Evolutionary conservation across 2,888 invertebrate genomes (phyloP), one percentile per base, ranked within the genome.

Genomic region (Nowickia ferox): DNA sequence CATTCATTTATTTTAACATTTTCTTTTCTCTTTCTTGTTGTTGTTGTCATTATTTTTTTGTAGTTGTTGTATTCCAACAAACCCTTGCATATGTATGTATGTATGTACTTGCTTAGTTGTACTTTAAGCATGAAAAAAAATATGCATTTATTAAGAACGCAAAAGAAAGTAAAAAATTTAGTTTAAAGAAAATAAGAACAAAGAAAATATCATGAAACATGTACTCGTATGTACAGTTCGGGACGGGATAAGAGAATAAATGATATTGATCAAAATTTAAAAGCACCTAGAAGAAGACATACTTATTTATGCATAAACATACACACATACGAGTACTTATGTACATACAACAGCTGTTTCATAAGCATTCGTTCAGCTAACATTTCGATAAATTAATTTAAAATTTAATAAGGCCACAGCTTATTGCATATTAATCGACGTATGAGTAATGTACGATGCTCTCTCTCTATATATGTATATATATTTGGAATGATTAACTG

Each of bases 71-170:
- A 40, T 59, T 40, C 15, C 15, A 61, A n/a, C 63, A n/a, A 71
- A 57, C 53, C 53, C 44, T 71, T 63, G 79, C 71, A 13, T 55
- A 19, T 30, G 4, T 30, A 30, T 30, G 4, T 30, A 30, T 30
- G 30, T 4, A 30, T 30, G 30, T 30, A 30, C 44, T 9, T 63
- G 51, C n/a, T 59, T 46, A 46, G 55, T 71, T 71, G 42, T 53
- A 75, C 17, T 13, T 51, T 22, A 63, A 42, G 9, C 44, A 19
- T 40, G 8, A 10, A 46, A 22, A 48, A 66, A 9, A 48, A 65
- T 38, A 9, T 61, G 69, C 59, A 78, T 77, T 77, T 77, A 57
- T 66, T 66, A 51, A 57, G 57, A 57, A 68, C 9, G 19, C 17
- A 57, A 77, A 76, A 63, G 38, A 13, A 40, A 72, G 9, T 1